A percentile compares a stretch with the other conserved stretches of the same genome.
Conservation (phyloP, 2,888 invertebrate genomes). For the Epistrophella euchroma region DNA sequence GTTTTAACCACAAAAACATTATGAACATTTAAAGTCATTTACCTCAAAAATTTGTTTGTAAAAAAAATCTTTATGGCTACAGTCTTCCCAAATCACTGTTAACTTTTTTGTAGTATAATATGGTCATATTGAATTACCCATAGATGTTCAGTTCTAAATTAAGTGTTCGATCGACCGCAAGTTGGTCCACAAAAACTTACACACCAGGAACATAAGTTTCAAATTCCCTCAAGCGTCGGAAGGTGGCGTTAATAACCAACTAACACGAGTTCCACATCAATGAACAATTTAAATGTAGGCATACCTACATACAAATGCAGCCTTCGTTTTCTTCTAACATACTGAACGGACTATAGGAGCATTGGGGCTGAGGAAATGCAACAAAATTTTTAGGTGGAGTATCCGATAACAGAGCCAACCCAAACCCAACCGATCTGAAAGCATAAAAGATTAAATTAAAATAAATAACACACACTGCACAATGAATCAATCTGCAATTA, state of each 20-base stretch:
- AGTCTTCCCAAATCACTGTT: slow-evolving; percentile 28
- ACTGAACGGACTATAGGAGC: background rate
- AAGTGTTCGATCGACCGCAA: slow-evolving; percentile 65
- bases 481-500: slow-evolving; percentile 74
- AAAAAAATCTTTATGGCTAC: background rate
- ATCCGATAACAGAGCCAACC: slow-evolving; percentile 55
- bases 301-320: background rate
- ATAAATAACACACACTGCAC: slow-evolving; percentile 65
- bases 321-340: background rate
- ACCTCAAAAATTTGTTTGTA: slow-evolving; percentile 11
- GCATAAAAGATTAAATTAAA: slow-evolving; percentile 53
- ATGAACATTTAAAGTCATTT: slow-evolving; percentile 47
- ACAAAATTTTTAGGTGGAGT: slow-evolving; percentile 61
- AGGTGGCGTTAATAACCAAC: slow-evolving; percentile 65
- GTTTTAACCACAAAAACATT: slow-evolving; percentile 40
- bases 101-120: background rate
- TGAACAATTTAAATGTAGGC: slow-evolving; percentile 44
- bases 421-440: slow-evolving; percentile 11
- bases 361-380: slow-evolving; percentile 38
- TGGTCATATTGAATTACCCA: slow-evolving; percentile 55
- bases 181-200: slow-evolving; percentile 31
- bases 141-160: slow-evolving; percentile 45
- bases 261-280: slow-evolving; percentile 65
- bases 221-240: slow-evolving; percentile 61
- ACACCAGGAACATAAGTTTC: slow-evolving; percentile 56